A percentile compares a stretch with the other conserved stretches of the same genome.
These are phyloP conservation scores for Charanyca ferruginea DNA, from an alignment of 2,888 invertebrate species.

Conservation along the genomic window DNA sequence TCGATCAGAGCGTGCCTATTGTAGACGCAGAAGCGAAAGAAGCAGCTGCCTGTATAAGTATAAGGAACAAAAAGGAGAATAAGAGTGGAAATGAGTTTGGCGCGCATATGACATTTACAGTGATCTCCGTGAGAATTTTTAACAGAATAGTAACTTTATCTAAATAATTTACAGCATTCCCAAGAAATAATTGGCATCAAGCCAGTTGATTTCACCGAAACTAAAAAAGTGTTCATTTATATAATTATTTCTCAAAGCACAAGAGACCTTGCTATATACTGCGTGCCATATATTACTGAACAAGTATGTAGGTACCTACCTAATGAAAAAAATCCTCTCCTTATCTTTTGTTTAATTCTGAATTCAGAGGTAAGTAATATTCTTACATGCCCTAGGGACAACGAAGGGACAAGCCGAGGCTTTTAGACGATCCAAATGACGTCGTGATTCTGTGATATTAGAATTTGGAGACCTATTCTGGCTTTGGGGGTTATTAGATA, in stretches of 20 bases:
- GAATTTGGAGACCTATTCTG: neutral
- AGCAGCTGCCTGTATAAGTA: too few relatives aligned
- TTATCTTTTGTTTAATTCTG: constrained; percentile 43
- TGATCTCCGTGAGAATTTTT: too few relatives aligned
- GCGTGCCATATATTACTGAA: neutral
- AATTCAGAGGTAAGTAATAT: constrained; percentile 47
- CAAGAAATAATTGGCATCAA: constrained; percentile 49
- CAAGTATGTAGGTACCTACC: too few relatives aligned
- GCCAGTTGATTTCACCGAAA: constrained; percentile 24
- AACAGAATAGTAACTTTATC: constrained; percentile 11
- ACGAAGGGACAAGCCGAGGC: constrained; percentile 17
- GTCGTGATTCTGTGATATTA: constrained; percentile 28
- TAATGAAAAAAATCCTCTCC: neutral
- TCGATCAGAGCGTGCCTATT: too few relatives aligned
- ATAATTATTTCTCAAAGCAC: neutral
- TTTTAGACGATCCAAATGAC: constrained; percentile 26
- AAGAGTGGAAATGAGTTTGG: too few relatives aligned
- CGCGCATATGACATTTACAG: too few relatives aligned
- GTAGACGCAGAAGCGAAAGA: too few relatives aligned
- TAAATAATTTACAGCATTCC: constrained; percentile 30
- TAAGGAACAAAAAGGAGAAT: too few relatives aligned
- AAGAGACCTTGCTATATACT: neutral
- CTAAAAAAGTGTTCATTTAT: constrained; percentile 17
- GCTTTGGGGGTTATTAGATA: neutral
- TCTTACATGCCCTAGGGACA: constrained; percentile 30